A percentile compares a stretch with the other conserved stretches of the same genome.
These are phyloP conservation scores for Clytia hemisphaerica DNA, from an alignment of 30 jellyfish, hydroid and myxozoan species.

Conservation along the genomic window DNA sequence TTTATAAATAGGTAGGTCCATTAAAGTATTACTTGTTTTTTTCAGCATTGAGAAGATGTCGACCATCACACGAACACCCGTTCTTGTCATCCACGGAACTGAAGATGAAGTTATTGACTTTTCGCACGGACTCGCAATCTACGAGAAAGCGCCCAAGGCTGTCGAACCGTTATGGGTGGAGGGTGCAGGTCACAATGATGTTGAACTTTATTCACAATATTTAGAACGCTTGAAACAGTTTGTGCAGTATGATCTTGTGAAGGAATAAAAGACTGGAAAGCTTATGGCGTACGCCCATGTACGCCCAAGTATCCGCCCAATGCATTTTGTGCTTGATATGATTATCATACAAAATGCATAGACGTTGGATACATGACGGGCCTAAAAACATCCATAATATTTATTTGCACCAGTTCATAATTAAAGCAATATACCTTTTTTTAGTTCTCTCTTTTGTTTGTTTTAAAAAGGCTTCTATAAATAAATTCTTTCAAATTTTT, in stretches of 20 bases:
- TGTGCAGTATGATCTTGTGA: slow-evolving; percentile 89
- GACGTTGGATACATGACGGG: too few relatives aligned
- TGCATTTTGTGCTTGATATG: too few relatives aligned
- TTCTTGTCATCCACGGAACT: slow-evolving; percentile 96
- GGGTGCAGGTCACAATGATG: slow-evolving; percentile 99
- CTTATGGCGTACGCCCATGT: too few relatives aligned
- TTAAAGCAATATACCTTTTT: too few relatives aligned
- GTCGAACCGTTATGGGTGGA: slow-evolving; percentile 99
- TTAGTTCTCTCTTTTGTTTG: too few relatives aligned
- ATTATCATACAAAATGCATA: too few relatives aligned
- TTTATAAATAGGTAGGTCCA: too few relatives aligned
- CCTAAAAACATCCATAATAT: too few relatives aligned
- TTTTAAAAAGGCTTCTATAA: too few relatives aligned
- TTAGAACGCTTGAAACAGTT: slow-evolving; percentile 88
- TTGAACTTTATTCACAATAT: slow-evolving; percentile 93
- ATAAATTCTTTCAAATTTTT: too few relatives aligned
- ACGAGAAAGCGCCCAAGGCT: slow-evolving; percentile 89
- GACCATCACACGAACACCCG: slow-evolving; percentile 91
- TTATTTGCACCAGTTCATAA: too few relatives aligned
- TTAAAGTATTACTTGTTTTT: not conserved
- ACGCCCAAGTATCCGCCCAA: too few relatives aligned
- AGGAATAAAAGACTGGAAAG: slow-evolving; percentile 47
- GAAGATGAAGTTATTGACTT: slow-evolving; percentile 97
- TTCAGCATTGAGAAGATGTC: slow-evolving; percentile 86
- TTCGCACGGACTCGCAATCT: slow-evolving; percentile 90